phyloP scores from a whole-genome alignment of 2,888 invertebrate species.

The Aleiodes testaceus region DNA sequence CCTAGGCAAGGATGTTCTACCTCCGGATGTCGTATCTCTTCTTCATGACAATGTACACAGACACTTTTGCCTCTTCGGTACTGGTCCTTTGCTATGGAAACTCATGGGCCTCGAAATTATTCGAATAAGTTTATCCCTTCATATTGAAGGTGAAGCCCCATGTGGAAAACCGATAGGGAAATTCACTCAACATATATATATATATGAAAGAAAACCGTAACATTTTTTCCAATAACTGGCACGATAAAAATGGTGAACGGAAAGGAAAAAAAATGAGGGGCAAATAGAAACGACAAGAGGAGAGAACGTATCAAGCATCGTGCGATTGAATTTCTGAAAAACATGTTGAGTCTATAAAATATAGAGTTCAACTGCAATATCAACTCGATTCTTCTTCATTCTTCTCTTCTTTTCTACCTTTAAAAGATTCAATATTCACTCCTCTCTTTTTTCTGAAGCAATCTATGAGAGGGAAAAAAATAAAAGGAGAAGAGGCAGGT shows the following conservation, averaged over 20 bases:
- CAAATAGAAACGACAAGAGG: no score
- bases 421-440: slow-evolving; percentile 39
- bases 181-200: neutral
- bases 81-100: no score
- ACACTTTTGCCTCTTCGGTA: neutral
- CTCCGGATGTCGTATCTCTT: slow-evolving; percentile 18
- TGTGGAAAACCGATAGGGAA: slow-evolving; percentile 4
- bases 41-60: slow-evolving; percentile 8
- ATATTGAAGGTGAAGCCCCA: slow-evolving; percentile 19
- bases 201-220: neutral
- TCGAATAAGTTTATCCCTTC: slow-evolving; percentile 8
- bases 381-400: neutral
- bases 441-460: neutral
- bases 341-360: neutral
- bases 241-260: neutral
- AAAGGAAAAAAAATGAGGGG: no score
- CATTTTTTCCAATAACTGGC: neutral
- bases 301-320: no score
- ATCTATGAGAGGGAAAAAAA: slow-evolving; percentile 1
- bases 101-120: slow-evolving; percentile 9
- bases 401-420: neutral
- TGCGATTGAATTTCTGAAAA: neutral
- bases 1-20: neutral
- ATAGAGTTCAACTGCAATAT: neutral
- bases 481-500: neutral